A percentile compares a stretch with the other conserved stretches of the same genome.
phyloP scores from a whole-genome alignment of 2,797 vertebrate genomes.

The Sebastolobus alascanus region DNA sequence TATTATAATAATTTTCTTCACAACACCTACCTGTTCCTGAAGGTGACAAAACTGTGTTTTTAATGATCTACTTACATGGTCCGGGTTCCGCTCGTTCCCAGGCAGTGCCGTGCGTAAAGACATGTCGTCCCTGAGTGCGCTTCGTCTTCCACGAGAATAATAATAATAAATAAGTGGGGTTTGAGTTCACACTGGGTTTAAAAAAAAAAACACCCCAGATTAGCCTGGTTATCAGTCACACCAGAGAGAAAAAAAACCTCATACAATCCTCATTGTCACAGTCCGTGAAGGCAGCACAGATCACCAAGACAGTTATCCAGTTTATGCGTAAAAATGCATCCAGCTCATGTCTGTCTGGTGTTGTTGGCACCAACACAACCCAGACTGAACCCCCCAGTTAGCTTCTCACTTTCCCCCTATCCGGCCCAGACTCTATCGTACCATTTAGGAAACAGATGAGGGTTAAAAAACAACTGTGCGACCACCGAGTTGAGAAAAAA shows the following conservation, averaged over 20 bases:
- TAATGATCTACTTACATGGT: slow-evolving; percentile 87
- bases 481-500: slow-evolving; percentile 27
- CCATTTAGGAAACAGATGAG: slow-evolving; percentile 37
- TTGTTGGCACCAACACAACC: background rate
- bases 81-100: slow-evolving; percentile 90
- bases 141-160: slow-evolving; percentile 44
- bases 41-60: slow-evolving; percentile 20
- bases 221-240: slow-evolving; percentile 33
- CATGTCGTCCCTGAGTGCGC: slow-evolving; percentile 85
- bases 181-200: slow-evolving; percentile 31
- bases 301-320: slow-evolving; percentile 59
- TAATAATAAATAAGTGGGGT: slow-evolving; percentile 10
- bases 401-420: slow-evolving; percentile 41
- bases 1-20: slow-evolving; percentile 8
- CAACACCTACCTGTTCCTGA: background rate
- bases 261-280: slow-evolving; percentile 78
- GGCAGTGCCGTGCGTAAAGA: slow-evolving; percentile 90
- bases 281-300: slow-evolving; percentile 68
- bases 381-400: slow-evolving; percentile 27
- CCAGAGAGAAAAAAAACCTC: slow-evolving; percentile 10
- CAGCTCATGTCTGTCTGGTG: slow-evolving; percentile 53
- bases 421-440: slow-evolving; percentile 52
- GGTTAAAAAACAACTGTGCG: slow-evolving; percentile 1
- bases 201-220: slow-evolving; percentile 1
- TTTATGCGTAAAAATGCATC: slow-evolving; percentile 47